Evolutionary conservation across 2,113 vertebrate species (phyloP).

Genomic region (Ginglymostoma cirratum): DNA sequence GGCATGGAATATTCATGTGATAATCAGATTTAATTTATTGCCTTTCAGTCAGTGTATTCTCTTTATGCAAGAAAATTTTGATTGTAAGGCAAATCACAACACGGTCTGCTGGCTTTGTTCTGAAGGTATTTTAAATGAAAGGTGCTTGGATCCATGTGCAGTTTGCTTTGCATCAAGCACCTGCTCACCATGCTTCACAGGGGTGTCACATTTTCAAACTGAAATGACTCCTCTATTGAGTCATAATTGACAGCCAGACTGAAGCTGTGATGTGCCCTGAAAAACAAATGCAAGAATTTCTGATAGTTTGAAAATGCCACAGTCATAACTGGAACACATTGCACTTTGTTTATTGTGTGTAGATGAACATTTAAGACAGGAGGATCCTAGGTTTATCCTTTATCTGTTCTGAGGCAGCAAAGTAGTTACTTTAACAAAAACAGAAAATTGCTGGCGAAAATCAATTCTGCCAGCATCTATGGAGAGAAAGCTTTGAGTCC

Average conservation of each 20-base stretch:
- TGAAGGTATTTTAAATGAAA: background rate
- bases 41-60: background rate
- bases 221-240: background rate
- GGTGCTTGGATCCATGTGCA: background rate
- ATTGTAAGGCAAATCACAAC: background rate
- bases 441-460: too few species aligned
- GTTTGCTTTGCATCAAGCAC: background rate
- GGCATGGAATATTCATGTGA: too few species aligned
- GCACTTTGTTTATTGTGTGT: background rate
- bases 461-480: too few species aligned
- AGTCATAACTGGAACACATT: background rate
- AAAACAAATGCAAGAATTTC: background rate
- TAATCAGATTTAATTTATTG: too few species aligned
- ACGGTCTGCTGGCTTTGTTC: background rate
- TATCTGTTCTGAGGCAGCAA: background rate
- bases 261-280: background rate
- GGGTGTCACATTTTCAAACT: background rate
- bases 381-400: background rate
- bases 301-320: background rate
- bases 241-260: background rate
- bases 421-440: background rate
- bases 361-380: background rate
- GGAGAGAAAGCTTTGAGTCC: too few species aligned
- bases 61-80: background rate
- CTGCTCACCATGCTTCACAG: background rate